Evolutionary conservation across 1,140 invertebrate genomes (phyloP).

Genomic region (Aradophagus sp.): DNA sequence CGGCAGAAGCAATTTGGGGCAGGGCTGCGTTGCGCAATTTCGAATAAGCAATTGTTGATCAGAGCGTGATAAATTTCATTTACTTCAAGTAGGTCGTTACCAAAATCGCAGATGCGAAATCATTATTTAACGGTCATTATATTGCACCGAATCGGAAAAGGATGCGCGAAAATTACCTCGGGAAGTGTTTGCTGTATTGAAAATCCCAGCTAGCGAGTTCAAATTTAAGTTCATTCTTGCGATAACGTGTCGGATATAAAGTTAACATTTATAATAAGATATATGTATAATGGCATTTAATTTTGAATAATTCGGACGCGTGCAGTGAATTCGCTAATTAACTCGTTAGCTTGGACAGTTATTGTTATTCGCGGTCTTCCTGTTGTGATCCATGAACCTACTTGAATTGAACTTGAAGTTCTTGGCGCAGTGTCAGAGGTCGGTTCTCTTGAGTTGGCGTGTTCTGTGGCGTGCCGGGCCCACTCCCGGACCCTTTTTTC

Average conservation of each 20-base stretch:
- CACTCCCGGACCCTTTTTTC: constrained; percentile 81
- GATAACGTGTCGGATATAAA: too few relatives aligned
- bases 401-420: constrained; percentile 79
- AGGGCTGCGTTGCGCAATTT: constrained; percentile 21
- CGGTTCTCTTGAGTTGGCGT: constrained; percentile 87
- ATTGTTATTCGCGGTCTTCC: constrained; percentile 1
- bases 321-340: too few relatives aligned
- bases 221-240: too few relatives aligned
- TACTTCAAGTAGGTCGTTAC: constrained; percentile 27
- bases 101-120: not conserved
- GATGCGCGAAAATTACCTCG: too few relatives aligned
- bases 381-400: constrained; percentile 65
- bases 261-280: too few relatives aligned
- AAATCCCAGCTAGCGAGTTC: too few relatives aligned
- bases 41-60: constrained; percentile 30
- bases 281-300: too few relatives aligned
- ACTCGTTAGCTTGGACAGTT: too few relatives aligned
- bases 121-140: too few relatives aligned
- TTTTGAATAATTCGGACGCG: not conserved
- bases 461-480: constrained; percentile 78
- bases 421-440: constrained; percentile 81
- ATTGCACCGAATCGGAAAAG: too few relatives aligned
- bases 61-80: constrained; percentile 9
- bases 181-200: too few relatives aligned
- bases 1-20: constrained; percentile 14